These are phyloP conservation scores for Suricata suricatta DNA, from an alignment of 2,113 vertebrate species.

Conservation along the genomic window DNA sequence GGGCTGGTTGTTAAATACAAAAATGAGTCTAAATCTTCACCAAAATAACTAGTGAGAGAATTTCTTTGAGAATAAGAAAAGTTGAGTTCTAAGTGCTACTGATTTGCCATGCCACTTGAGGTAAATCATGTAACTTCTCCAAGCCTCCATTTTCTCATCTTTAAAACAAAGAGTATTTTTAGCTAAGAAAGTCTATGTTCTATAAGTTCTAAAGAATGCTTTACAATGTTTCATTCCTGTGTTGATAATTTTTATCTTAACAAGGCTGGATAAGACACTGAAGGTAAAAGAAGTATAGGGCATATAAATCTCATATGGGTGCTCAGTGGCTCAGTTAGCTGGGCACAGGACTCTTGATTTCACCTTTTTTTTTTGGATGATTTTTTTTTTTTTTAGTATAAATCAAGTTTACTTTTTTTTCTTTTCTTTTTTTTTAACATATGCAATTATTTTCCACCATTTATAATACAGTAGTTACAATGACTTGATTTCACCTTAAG, in stretches of 20 bases:
- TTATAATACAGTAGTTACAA: too few relatives aligned
- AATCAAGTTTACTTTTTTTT: too few relatives aligned
- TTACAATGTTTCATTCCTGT: neutral
- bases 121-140: neutral
- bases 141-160: constrained; percentile 2
- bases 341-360: too few relatives aligned
- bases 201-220: neutral
- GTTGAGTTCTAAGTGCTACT: neutral
- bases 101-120: neutral
- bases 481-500: too few relatives aligned
- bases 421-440: too few relatives aligned
- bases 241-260: neutral
- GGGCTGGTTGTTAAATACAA: neutral
- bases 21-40: neutral
- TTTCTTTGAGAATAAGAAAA: constrained; percentile 6
- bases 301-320: neutral
- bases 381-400: too few relatives aligned
- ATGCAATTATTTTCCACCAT: too few relatives aligned
- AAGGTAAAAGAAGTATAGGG: neutral
- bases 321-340: neutral
- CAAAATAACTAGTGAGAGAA: neutral
- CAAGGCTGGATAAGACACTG: neutral
- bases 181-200: neutral
- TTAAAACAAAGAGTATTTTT: constrained; percentile 3
- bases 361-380: too few relatives aligned